Evolutionary conservation across 2,888 invertebrate species (phyloP).

Genomic region (Drosophila ochracea): DNA sequence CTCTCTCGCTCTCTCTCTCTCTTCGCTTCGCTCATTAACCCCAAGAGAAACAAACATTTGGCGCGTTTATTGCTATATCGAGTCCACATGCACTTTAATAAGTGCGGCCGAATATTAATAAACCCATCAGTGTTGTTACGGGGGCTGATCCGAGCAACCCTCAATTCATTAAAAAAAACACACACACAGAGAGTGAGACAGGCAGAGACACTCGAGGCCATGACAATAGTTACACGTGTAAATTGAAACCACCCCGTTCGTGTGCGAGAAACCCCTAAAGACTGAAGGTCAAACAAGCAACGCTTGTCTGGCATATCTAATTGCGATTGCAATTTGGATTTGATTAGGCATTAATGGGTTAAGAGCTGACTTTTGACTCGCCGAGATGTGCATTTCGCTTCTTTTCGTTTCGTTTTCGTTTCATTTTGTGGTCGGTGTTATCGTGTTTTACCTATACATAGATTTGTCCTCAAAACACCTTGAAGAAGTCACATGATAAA

Average conservation of each 20-base stretch:
- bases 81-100: constrained; percentile 46
- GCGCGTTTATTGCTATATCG: constrained; percentile 61
- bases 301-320: constrained; percentile 63
- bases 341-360: constrained; percentile 77
- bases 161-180: constrained; percentile 7
- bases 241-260: constrained; percentile 34
- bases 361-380: constrained; percentile 64
- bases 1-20: not conserved
- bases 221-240: constrained; percentile 63
- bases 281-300: constrained; percentile 48
- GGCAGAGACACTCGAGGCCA: constrained; percentile 26
- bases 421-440: constrained; percentile 7
- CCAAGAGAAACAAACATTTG: constrained; percentile 70
- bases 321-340: constrained; percentile 56
- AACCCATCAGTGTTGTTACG: constrained; percentile 67
- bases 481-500: constrained; percentile 73
- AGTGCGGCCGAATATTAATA: constrained; percentile 66
- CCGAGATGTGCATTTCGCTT: constrained; percentile 20
- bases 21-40: constrained; percentile 55
- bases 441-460: constrained; percentile 25
- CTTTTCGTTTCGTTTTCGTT: not conserved
- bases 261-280: constrained; percentile 33
- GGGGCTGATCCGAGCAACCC: constrained; percentile 69
- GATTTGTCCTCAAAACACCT: constrained; percentile 63
- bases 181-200: not conserved